A percentile compares a stretch with the other conserved stretches of the same genome.
Conservation (phyloP, 2,113 vertebrate species). For the Percopsis transmontana region DNA sequence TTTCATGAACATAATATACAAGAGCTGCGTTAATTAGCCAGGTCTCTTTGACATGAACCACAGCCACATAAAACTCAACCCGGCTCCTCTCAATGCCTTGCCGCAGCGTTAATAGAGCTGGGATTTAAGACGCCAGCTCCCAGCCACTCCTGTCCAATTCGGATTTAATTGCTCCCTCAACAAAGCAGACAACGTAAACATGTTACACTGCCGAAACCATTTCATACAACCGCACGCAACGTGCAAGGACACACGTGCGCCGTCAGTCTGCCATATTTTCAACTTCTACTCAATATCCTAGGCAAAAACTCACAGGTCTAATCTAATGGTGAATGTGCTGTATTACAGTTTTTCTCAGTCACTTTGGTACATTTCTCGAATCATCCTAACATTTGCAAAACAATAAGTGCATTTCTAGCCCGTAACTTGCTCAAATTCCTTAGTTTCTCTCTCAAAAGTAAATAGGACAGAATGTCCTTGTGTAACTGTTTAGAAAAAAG, state of each 20-base stretch:
- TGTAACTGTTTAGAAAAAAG: too few species aligned
- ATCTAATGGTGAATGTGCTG: constrained; percentile 3
- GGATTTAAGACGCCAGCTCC: constrained; percentile 24
- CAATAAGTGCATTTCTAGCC: too few species aligned
- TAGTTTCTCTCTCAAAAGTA: too few species aligned
- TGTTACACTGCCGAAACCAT: not conserved
- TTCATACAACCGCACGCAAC: not conserved
- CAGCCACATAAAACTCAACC: constrained; percentile 38
- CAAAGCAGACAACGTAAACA: constrained; percentile 36
- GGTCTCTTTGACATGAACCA: constrained; percentile 39
- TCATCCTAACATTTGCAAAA: too few species aligned
- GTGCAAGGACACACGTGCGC: not conserved
- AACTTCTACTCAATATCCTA: constrained; percentile 16
- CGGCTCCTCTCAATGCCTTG: constrained; percentile 16
- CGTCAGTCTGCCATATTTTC: not conserved
- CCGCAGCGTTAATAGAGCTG: constrained; percentile 27
- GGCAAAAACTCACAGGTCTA: constrained; percentile 5
- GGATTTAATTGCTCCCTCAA: constrained; percentile 49
- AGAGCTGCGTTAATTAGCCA: constrained; percentile 36
- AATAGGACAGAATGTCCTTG: too few species aligned
- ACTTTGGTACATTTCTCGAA: too few species aligned
- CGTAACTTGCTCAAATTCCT: too few species aligned
- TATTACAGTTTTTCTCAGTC: too few species aligned
- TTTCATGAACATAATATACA: constrained; percentile 9
- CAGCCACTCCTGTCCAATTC: constrained; percentile 25